phyloP scores from a whole-genome alignment of 1,140 invertebrate genomes.

The Lasioglossum albipes region DNA sequence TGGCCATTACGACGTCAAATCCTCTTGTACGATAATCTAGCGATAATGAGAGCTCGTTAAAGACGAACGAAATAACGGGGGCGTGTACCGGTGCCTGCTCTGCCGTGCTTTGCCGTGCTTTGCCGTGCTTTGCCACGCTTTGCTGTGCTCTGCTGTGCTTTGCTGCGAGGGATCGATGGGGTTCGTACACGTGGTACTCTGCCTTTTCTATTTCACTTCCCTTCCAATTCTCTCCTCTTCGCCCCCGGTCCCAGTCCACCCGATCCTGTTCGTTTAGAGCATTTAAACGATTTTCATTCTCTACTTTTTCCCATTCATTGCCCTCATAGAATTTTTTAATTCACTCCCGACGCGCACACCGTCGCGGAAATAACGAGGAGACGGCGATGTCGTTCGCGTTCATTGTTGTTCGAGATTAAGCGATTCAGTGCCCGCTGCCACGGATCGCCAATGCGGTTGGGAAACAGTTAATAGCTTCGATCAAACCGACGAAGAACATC shows the following conservation, averaged over 20 bases:
- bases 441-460: too few relatives aligned
- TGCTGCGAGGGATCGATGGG: conserved; percentile 47
- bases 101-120: too few relatives aligned
- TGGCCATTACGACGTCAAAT: conserved; percentile 69
- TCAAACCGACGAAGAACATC: too few relatives aligned
- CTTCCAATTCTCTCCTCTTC: background rate
- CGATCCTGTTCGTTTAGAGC: background rate
- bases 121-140: too few relatives aligned
- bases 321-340: background rate
- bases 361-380: background rate
- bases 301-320: background rate
- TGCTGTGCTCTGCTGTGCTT: too few relatives aligned
- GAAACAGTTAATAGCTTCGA: too few relatives aligned
- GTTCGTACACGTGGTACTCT: conserved; percentile 38
- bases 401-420: too few relatives aligned
- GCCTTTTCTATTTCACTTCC: conserved; percentile 28
- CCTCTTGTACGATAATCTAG: conserved; percentile 75
- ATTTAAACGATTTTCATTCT: background rate
- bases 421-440: too few relatives aligned
- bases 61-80: conserved; percentile 57
- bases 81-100: conserved; percentile 33
- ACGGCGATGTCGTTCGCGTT: background rate
- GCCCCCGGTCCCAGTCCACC: background rate
- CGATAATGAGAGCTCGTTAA: conserved; percentile 73
- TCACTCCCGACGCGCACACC: too few relatives aligned